phyloP scores from a whole-genome alignment of 2,113 vertebrate species.

The Jacana jacana region DNA sequence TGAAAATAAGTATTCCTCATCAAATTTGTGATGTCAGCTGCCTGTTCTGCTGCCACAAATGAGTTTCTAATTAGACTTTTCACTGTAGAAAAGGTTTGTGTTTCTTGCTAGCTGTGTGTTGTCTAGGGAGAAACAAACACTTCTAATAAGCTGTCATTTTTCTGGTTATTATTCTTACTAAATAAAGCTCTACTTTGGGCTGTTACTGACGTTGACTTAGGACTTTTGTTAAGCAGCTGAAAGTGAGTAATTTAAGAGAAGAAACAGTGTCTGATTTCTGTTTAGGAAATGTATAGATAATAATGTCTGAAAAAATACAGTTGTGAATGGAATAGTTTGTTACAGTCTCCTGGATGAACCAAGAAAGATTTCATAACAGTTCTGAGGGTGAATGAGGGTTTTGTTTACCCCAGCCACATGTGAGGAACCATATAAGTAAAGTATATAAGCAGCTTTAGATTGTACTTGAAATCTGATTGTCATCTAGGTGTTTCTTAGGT shows the following conservation, averaged over 20 bases:
- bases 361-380: neutral
- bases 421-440: neutral
- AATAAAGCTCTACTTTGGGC: neutral
- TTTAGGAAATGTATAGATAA: neutral
- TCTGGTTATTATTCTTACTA: neutral
- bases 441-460: neutral
- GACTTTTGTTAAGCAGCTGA: neutral
- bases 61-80: neutral
- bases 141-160: neutral
- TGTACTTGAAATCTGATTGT: neutral
- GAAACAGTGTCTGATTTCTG: neutral
- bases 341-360: fast-evolving
- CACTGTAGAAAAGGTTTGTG: neutral
- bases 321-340: neutral
- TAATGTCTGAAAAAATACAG: neutral
- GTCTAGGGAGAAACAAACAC: neutral
- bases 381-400: neutral
- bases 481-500: neutral
- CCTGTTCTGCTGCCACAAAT: neutral
- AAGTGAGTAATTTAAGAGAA: neutral
- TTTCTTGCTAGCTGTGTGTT: neutral
- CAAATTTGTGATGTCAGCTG: neutral
- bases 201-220: neutral
- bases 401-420: neutral
- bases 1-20: neutral